Conservation (phyloP, 2,113 vertebrate species). For the Felis chaus region DNA sequence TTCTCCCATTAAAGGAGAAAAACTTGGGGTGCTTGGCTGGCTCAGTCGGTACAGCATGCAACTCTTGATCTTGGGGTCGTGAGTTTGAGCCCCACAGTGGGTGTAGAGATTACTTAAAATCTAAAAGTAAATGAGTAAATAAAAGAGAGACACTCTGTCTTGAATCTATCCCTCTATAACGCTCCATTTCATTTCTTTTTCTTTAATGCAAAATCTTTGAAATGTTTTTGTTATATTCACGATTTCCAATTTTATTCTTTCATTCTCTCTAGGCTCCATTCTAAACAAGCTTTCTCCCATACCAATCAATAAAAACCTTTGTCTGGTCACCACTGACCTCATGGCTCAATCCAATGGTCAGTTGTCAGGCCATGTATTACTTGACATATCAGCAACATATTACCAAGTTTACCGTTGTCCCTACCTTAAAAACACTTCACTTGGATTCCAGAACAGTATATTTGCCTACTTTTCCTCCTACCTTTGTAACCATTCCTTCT, state of each 20-base stretch:
- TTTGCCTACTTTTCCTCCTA: neutral
- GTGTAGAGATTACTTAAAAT: neutral
- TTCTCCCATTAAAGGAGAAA: neutral
- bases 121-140: neutral
- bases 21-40: neutral
- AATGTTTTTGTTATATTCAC: neutral
- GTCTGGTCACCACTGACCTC: neutral
- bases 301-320: neutral
- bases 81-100: neutral
- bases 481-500: neutral
- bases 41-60: neutral
- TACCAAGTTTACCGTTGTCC: neutral
- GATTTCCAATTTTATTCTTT: neutral
- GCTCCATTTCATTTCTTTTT: neutral
- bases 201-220: neutral
- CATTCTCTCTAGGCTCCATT: neutral
- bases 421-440: neutral
- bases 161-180: neutral
- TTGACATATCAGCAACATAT: neutral
- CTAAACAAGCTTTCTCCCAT: neutral
- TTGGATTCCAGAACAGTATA: neutral
- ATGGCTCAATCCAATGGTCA: neutral
- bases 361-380: neutral
- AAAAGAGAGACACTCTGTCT: neutral
- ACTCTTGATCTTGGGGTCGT: neutral